Percentiles rank a stretch among this genome's conserved stretches.
phyloP scores from a whole-genome alignment of 2,888 invertebrate genomes.

The Chouioia cunea region DNA sequence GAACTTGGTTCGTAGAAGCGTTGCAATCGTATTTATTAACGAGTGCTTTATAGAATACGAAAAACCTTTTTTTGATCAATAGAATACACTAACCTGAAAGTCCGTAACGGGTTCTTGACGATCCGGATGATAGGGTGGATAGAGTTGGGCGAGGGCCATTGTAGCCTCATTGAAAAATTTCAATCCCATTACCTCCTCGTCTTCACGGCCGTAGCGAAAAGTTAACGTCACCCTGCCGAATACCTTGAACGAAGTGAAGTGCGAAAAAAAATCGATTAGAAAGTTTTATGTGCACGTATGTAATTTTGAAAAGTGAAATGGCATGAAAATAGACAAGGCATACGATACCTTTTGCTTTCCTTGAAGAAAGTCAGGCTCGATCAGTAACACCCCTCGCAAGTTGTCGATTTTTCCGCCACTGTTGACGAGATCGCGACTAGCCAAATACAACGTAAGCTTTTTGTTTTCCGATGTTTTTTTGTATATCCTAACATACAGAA shows the following conservation, averaged over 20 bases:
- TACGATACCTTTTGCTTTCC: constrained; percentile 76
- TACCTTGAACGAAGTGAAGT: constrained; percentile 67
- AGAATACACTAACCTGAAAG: constrained; percentile 76
- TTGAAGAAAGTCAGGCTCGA: constrained; percentile 88
- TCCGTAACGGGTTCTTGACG: constrained; percentile 75
- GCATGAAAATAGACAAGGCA: too few species aligned
- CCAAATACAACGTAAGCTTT: constrained; percentile 85
- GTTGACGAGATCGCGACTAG: constrained; percentile 84
- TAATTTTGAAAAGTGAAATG: too few species aligned
- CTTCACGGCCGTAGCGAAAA: constrained; percentile 96
- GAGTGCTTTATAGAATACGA: background rate
- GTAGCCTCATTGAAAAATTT: constrained; percentile 98
- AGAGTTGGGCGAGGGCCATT: constrained; percentile 90
- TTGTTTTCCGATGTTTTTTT: constrained; percentile 90
- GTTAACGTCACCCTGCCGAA: constrained; percentile 90
- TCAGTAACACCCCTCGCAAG: constrained; percentile 90
- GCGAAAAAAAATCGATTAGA: background rate
- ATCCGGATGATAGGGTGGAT: constrained; percentile 75
- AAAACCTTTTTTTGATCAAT: background rate
- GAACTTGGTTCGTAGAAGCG: too few species aligned
- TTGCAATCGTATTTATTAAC: too few species aligned
- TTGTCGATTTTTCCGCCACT: constrained; percentile 81
- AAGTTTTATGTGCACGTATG: background rate
- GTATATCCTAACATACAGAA: too few species aligned
- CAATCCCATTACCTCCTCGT: constrained; percentile 97